A percentile compares a stretch with the other conserved stretches of the same genome.
Conservation (phyloP, 2,888 invertebrate genomes). For the Sacculina carcini region DNA sequence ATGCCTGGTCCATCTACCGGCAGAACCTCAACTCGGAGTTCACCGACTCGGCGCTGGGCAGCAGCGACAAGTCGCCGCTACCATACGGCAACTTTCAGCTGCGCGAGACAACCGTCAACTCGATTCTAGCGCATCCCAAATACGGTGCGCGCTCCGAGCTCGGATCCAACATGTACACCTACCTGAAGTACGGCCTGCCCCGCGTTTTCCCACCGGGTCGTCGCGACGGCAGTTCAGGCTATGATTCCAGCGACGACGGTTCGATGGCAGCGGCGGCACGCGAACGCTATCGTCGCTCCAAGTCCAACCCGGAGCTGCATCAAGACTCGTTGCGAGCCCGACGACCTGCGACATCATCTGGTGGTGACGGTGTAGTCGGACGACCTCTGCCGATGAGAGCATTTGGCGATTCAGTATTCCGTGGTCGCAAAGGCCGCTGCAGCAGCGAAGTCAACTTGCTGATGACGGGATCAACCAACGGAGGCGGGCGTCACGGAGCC, state of each 20-base stretch:
- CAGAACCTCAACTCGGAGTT: conserved; percentile 87
- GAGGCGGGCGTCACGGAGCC: conserved; percentile 7
- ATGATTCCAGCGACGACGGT: conserved; percentile 56
- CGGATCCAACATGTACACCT: conserved; percentile 75
- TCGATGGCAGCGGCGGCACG: conserved; percentile 9
- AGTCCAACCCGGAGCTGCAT: conserved; percentile 17
- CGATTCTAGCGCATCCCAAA: conserved; percentile 18
- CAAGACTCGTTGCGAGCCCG: too few species aligned
- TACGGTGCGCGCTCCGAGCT: conserved; percentile 49
- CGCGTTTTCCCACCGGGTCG: conserved; percentile 59
- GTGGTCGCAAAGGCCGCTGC: conserved; percentile 17
- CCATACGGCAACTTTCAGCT: conserved; percentile 85
- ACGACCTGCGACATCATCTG: too few species aligned
- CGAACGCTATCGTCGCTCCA: conserved; percentile 14
- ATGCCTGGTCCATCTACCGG: conserved; percentile 73
- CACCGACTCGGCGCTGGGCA: conserved; percentile 74
- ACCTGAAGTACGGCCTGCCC: conserved; percentile 74
- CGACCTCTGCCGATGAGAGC: conserved; percentile 13
- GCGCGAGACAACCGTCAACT: conserved; percentile 36
- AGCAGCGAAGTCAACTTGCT: conserved; percentile 66
- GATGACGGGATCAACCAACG: conserved; percentile 25
- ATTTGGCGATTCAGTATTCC: conserved; percentile 10
- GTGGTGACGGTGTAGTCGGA: conserved; percentile 15
- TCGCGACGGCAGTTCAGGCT: conserved; percentile 66
- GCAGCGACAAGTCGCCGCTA: conserved; percentile 69